A percentile compares a stretch with the other conserved stretches of the same genome.
These are phyloP conservation scores for Eciton burchellii DNA, from an alignment of 1,140 invertebrate species.

Conservation along the genomic window DNA sequence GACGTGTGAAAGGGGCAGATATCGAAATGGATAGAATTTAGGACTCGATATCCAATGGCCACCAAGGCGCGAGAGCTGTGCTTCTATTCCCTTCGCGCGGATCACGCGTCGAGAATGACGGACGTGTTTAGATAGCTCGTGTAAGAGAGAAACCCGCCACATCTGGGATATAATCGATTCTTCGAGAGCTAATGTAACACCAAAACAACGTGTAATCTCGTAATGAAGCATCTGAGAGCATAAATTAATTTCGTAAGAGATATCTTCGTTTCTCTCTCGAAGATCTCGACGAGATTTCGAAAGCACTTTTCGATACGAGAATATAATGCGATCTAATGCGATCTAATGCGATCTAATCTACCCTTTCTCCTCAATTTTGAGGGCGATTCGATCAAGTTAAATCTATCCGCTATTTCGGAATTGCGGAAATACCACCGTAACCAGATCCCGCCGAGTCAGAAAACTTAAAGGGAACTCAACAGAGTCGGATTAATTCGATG, in stretches of 20 bases:
- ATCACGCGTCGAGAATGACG: slow-evolving; percentile 10
- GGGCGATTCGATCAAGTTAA: background rate
- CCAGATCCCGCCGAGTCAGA: background rate
- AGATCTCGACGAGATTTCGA: background rate
- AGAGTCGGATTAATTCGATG: background rate
- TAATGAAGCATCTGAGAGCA: background rate
- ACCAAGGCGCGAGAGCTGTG: slow-evolving; percentile 26
- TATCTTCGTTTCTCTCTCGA: background rate
- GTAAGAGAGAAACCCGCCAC: background rate
- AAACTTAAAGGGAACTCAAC: background rate
- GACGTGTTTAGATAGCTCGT: background rate
- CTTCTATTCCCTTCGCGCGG: slow-evolving; percentile 2
- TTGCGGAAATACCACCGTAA: background rate
- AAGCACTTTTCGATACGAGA: background rate
- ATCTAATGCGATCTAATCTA: background rate
- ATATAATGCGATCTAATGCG: background rate
- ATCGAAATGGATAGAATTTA: slow-evolving; percentile 48
- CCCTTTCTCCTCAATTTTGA: background rate
- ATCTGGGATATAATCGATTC: background rate
- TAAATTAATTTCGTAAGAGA: too few relatives aligned
- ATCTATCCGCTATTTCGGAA: slow-evolving; percentile 4
- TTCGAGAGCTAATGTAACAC: background rate
- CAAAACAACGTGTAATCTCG: background rate
- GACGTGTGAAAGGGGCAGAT: slow-evolving; percentile 47
- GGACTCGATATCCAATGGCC: slow-evolving; percentile 27